A percentile compares a stretch with the other conserved stretches of the same genome.
Conservation (phyloP, 2,797 vertebrate genomes). For the Thaleichthys pacificus region DNA sequence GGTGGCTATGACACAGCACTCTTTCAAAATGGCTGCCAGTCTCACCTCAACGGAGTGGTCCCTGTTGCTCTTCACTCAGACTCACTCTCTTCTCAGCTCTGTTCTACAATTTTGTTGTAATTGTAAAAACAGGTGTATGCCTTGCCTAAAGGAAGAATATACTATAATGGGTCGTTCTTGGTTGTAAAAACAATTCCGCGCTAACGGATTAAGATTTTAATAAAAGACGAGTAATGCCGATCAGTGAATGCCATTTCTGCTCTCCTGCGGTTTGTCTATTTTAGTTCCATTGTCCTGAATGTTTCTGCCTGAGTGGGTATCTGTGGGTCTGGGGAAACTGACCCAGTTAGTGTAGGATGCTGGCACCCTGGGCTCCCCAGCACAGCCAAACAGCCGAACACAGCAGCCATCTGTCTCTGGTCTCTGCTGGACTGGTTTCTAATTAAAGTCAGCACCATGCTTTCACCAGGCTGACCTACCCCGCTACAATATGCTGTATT, state of each 20-base stretch:
- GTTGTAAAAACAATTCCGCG: background rate
- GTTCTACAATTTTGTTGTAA: background rate
- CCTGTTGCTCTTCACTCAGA: background rate
- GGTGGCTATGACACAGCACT: slow-evolving; percentile 40
- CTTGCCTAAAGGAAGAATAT: background rate
- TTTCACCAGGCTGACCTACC: slow-evolving; percentile 5
- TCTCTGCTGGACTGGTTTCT: background rate
- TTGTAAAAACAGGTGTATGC: background rate
- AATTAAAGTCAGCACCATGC: slow-evolving; percentile 21
- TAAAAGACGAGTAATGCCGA: background rate
- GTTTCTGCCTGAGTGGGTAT: slow-evolving; percentile 7
- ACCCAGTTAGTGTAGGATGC: slow-evolving; percentile 23
- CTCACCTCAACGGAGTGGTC: background rate
- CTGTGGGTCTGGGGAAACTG: slow-evolving; percentile 2
- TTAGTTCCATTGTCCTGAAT: slow-evolving; percentile 12
- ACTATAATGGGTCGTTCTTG: background rate
- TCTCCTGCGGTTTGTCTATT: background rate
- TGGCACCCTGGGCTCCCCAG: slow-evolving; percentile 11
- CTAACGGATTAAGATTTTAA: background rate
- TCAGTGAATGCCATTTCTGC: background rate
- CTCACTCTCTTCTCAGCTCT: background rate
- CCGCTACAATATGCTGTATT: background rate
- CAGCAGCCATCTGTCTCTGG: slow-evolving; percentile 16
- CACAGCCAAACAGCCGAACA: background rate
- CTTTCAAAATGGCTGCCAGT: slow-evolving; percentile 35